phyloP scores from a whole-genome alignment of 2,113 vertebrate genomes.

The Onychorhynchus coronatus region DNA sequence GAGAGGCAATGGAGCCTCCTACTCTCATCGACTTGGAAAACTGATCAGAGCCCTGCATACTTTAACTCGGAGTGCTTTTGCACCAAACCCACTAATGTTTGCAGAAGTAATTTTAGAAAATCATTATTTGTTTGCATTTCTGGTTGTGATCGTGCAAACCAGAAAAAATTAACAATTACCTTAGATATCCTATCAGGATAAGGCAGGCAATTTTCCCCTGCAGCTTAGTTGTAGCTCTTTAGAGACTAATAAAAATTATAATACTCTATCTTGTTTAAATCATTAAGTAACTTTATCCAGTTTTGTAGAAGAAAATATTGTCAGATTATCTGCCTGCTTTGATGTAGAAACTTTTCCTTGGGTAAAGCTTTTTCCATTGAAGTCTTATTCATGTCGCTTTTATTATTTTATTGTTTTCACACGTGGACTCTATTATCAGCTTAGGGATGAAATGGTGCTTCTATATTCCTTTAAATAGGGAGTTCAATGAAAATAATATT shows the following conservation, averaged over 20 bases:
- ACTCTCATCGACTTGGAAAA: background rate
- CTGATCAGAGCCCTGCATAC: background rate
- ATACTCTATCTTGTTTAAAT: constrained; percentile 45
- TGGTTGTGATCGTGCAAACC: background rate
- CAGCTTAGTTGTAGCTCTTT: constrained; percentile 1
- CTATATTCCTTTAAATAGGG: constrained; percentile 34
- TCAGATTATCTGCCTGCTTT: constrained; percentile 56
- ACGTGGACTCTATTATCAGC: constrained; percentile 58
- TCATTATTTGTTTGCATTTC: background rate
- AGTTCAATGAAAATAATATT: constrained; percentile 63
- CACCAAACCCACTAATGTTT: background rate
- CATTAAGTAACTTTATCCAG: constrained; percentile 47
- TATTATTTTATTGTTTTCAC: constrained; percentile 68
- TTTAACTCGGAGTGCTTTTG: background rate
- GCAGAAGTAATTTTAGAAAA: background rate
- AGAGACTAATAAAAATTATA: constrained; percentile 50
- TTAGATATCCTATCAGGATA: background rate
- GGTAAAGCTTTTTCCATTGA: constrained; percentile 40
- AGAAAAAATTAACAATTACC: background rate
- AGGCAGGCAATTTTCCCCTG: background rate
- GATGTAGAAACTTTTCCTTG: constrained; percentile 46
- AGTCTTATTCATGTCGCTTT: constrained; percentile 32
- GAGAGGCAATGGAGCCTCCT: background rate
- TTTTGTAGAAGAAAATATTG: constrained; percentile 47
- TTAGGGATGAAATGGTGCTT: constrained; percentile 42